Percentiles rank a stretch among this genome's conserved stretches.
Conservation (phyloP, 2,113 vertebrate species). For the Columba livia region DNA sequence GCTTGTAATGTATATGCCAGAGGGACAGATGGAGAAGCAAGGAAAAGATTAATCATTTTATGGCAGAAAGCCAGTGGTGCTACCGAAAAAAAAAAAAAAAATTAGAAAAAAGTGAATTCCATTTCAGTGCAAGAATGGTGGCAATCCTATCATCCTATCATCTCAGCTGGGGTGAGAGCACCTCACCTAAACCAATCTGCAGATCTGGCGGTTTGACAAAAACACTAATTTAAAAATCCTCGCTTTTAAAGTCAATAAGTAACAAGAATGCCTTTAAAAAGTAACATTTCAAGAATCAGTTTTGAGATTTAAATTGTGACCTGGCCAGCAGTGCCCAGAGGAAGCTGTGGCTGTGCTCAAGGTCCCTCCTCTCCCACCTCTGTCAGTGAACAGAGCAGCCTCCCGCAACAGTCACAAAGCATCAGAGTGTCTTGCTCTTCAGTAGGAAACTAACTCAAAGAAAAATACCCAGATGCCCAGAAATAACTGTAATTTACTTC, state of each 20-base stretch:
- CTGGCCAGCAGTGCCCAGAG: neutral
- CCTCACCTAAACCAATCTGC: constrained; percentile 2
- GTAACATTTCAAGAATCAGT: neutral
- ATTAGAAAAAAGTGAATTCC: neutral
- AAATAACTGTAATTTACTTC: neutral
- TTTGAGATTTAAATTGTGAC: neutral
- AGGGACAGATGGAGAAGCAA: constrained; percentile 62
- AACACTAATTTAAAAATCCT: neutral
- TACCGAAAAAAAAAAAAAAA: neutral
- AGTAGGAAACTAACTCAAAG: neutral
- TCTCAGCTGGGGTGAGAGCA: neutral
- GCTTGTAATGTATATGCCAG: constrained; percentile 5
- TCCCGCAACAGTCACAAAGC: neutral
- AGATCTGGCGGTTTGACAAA: neutral
- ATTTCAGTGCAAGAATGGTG: neutral
- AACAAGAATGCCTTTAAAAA: neutral
- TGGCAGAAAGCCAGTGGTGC: constrained; percentile 27
- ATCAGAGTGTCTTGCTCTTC: neutral
- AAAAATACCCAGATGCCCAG: neutral
- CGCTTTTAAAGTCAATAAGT: neutral
- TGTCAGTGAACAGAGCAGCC: neutral
- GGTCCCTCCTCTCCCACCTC: neutral
- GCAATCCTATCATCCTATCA: neutral
- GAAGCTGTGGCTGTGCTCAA: neutral
- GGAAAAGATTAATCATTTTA: constrained; percentile 62